Base-by-base conservation (phyloP, 1,140 invertebrate species). In the Sitophilus oryzae region DNA sequence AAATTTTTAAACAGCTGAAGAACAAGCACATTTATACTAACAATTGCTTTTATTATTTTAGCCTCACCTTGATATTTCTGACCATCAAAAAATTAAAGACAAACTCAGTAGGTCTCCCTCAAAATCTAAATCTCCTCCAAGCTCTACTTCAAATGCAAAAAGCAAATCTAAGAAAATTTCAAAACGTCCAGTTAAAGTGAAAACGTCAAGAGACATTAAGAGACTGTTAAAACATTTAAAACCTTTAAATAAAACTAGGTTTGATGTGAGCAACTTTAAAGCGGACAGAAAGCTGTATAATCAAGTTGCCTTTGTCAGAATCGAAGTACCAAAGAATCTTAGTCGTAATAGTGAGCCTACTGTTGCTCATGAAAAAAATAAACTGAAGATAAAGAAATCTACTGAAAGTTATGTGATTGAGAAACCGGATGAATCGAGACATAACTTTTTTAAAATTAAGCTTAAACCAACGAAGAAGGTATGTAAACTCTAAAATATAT, bases 291-390 rank as follows among this genome's bases (percentile, higher is more conserved):
- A 43, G 14, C 36, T 51, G 2, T 42, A 30, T 15, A 16, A 43
- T 11, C 49, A 51, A 25, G 30, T 51, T 23, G 38, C 40, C 2
- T 51, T 51, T 34, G 49, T 51, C n/a, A n/a, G n/a, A n/a, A n/a
- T n/a, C n/a, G n/a, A n/a, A n/a, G n/a, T n/a, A n/a, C n/a, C n/a
- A n/a, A n/a, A n/a, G n/a, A n/a, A n/a, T n/a, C n/a, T n/a, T n/a
- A n/a, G n/a, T n/a, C n/a, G n/a, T n/a, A n/a, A n/a, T n/a, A n/a
- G n/a, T n/a, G n/a, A n/a, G n/a, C n/a, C n/a, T n/a, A n/a, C n/a
- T n/a, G n/a, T n/a, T n/a, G n/a, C n/a, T n/a, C n/a, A n/a, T n/a
- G n/a, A n/a, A n/a, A n/a, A n/a, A n/a, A n/a, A n/a, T n/a, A n/a
- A n/a, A n/a, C n/a, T n/a, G n/a, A n/a, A n/a, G n/a, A n/a, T n/a